Evolutionary conservation across 2,888 invertebrate species (phyloP).

Genomic region (Piscicola geometra): DNA sequence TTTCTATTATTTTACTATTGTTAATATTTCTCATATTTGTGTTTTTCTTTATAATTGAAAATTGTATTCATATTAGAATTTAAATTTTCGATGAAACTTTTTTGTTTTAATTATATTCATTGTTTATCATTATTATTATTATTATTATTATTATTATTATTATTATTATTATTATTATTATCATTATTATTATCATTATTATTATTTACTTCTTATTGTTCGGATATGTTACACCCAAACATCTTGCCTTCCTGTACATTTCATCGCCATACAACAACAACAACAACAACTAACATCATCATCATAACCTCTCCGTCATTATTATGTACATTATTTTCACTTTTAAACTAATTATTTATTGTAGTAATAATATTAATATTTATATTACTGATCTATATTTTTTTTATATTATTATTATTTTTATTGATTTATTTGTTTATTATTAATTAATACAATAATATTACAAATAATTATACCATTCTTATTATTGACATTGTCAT

Average conservation of each 20-base stretch:
- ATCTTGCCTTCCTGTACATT: neutral
- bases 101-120: neutral
- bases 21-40: too few relatives aligned
- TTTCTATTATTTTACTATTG: too few relatives aligned
- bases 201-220: slow-evolving; percentile 1
- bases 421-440: slow-evolving; percentile 4
- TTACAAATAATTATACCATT: neutral
- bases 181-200: slow-evolving; percentile 1
- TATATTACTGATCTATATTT: neutral
- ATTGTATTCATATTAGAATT: too few relatives aligned
- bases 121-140: neutral
- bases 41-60: too few relatives aligned
- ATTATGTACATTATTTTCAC: neutral
- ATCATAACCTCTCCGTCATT: neutral
- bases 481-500: neutral
- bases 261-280: too few relatives aligned
- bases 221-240: neutral
- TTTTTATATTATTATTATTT: neutral
- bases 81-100: too few relatives aligned
- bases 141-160: slow-evolving; percentile 5
- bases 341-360: neutral
- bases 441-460: neutral
- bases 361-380: neutral
- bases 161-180: neutral
- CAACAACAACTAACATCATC: neutral